Conservation (phyloP, 1,140 invertebrate species). For the Drosophila nigromelanica region DNA sequence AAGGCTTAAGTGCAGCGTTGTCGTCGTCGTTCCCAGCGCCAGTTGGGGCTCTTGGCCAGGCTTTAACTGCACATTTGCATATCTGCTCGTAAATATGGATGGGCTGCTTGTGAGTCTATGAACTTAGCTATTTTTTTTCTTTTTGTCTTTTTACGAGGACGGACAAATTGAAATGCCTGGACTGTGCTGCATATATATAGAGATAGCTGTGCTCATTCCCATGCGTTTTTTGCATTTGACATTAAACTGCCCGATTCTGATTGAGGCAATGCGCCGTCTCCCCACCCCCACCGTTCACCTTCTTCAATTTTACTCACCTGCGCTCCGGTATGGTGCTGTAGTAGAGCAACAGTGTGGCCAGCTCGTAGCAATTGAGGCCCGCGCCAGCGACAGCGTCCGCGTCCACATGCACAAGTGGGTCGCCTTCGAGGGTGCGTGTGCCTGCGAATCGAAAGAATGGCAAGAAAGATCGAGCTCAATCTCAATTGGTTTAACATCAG, state of each 20-base stretch:
- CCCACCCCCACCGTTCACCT: too few species aligned
- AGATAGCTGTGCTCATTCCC: slow-evolving; percentile 64
- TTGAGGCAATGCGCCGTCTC: slow-evolving; percentile 34
- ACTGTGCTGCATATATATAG: slow-evolving; percentile 6
- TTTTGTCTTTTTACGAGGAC: slow-evolving; percentile 4
- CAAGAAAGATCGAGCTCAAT: slow-evolving; percentile 35
- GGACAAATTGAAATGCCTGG: slow-evolving; percentile 75
- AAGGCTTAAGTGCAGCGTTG: slow-evolving; percentile 73
- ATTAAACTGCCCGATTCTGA: slow-evolving; percentile 73
- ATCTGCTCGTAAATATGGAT: slow-evolving; percentile 80
- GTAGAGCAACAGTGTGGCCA: slow-evolving; percentile 86
- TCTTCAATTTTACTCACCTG: slow-evolving; percentile 83
- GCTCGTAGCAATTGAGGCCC: slow-evolving; percentile 85
- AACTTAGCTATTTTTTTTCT: slow-evolving; percentile 35
- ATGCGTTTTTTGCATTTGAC: slow-evolving; percentile 77
- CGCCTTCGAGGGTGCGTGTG: slow-evolving; percentile 84
- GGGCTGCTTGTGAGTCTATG: slow-evolving; percentile 64
- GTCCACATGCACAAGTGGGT: slow-evolving; percentile 85
- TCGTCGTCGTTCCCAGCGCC: slow-evolving; percentile 65
- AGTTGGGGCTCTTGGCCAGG: slow-evolving; percentile 51
- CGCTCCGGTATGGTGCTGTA: slow-evolving; percentile 85
- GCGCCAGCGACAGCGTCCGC: slow-evolving; percentile 84
- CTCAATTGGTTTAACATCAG: slow-evolving; percentile 49
- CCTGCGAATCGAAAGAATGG: slow-evolving; percentile 53
- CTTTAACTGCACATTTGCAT: slow-evolving; percentile 76